Evolutionary conservation across 2,113 vertebrate genomes (phyloP), one percentile per base, ranked within the genome.

Genomic region (Gnathonemus longibarbis): DNA sequence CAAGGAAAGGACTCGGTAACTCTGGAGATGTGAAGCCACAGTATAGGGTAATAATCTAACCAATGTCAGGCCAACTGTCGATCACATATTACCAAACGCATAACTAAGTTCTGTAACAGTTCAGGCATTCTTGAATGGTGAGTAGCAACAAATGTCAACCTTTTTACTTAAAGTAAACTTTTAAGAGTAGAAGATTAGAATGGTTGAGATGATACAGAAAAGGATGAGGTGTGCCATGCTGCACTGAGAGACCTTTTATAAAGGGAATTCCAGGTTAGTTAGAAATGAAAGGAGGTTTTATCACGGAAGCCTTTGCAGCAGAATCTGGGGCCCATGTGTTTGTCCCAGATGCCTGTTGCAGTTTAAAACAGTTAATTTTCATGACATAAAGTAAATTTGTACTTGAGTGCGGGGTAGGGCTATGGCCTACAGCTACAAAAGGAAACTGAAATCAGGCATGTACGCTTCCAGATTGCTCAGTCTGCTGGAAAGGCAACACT

Each of bases 361-460:
- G 74, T 80, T 80, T 80, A 80, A 80, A 80, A 80, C 35, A 42
- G 74, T 80, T 80, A 80, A 80, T 80, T 80, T 80, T 39, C 74
- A 42, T 80, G 31, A 80, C 74, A 80, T 80, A 80, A 80, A 80
- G 35, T 39, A 80, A 80, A 80, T 80, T 80, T 80, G 74, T 80
- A 80, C 74, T 80, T 80, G 74, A 19, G 74, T 80, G 31, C 13
- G 15, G 31, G n/a, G 70, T 17, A 15, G 5, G n/a, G 62, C n/a
- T 13, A 39, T 77, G 70, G 31, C 74, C 74, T 39, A 5, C 31
- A 35, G 35, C 31, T 80, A 42, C 31, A 80, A 42, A 42, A 80
- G 74, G 35, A 19, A 80, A 15, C 74, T 42, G 15, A 42, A 80
- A 80, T 42, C 74, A 39, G 74, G 74, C 15, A 17, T 80, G 74